Evolutionary conservation across 2,888 invertebrate species (phyloP), one percentile per base, ranked within the genome.

Genomic region (Chaitophorus viminalis): DNA sequence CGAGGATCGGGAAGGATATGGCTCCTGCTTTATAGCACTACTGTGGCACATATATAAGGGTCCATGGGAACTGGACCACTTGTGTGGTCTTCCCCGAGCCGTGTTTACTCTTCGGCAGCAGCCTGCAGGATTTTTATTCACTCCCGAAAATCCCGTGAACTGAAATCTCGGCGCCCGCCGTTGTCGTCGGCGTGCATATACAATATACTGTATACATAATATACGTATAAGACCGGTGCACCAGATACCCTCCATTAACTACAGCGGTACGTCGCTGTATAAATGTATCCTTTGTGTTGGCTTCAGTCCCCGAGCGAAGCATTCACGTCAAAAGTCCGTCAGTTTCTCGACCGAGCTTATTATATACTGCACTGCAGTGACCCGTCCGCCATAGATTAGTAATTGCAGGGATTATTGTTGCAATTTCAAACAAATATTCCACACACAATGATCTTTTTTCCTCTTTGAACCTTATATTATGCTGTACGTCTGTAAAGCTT

Each of bases 31-130:
- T 46, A 46, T 46, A 46, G 29, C 9, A 29, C 68, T 54, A 21
- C 54, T 18, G 29, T 31, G n/a, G 46, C 29, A 36, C 17, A 36
- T 21, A 31, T n/a, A 25, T 39, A 39, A 74, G 79, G 74, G 79
- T 52, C 74, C 74, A 87, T 87, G 87, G 74, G 87, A 87, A 87
- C 81, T 81, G 81, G 87, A 87, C 87, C 87, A 87, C 87, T 87
- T 87, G 87, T 87, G 87, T 31, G 74, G 79, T 77, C 87, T 87
- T 81, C 81, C 79, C 74, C 39, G 76, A 60, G 60, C n/a, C 18
- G 39, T 87, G 87, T 87, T 87, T 87, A 87, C 87, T 31, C 78
- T 81, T 81, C 72, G n/a, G n/a, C 82, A 54, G 84, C 84, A 74
- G 52, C 77, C 70, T 31, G 86, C 78, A 39, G 46, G 36, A 74